Conservation (phyloP, 2,797 vertebrate genomes). For the Crocidura indochinensis region DNA sequence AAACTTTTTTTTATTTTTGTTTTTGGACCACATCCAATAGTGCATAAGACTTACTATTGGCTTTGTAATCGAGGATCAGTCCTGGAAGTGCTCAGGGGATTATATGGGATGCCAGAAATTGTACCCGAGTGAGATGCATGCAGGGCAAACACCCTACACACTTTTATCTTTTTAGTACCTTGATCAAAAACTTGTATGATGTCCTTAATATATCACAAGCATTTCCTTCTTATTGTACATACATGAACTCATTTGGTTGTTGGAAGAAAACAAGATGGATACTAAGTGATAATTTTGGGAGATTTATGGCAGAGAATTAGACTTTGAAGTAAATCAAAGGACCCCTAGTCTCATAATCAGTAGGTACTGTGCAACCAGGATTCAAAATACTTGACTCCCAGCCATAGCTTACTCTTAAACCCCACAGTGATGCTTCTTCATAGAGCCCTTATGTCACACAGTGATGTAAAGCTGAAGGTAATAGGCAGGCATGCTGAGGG, state of each 20-base stretch:
- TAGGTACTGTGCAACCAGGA: not conserved
- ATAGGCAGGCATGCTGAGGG: not conserved
- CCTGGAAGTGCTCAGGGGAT: too few relatives aligned
- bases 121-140: too few relatives aligned
- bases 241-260: constrained; percentile 10
- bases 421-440: not conserved
- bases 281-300: not conserved
- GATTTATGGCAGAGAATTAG: constrained; percentile 21
- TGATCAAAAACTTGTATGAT: constrained; percentile 2
- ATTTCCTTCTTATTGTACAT: not conserved
- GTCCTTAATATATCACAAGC: not conserved
- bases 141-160: too few relatives aligned
- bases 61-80: too few relatives aligned
- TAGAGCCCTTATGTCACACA: not conserved
- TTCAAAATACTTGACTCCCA: not conserved
- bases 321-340: not conserved
- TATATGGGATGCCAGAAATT: too few relatives aligned
- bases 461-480: not conserved
- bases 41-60: too few relatives aligned
- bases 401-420: not conserved
- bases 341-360: not conserved
- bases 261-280: constrained; percentile 27
- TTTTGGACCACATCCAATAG: too few relatives aligned
- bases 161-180: too few relatives aligned
- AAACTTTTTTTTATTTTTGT: not conserved